Evolutionary conservation across 2,888 invertebrate species (phyloP).

Genomic region (Eupithecia vulgata): DNA sequence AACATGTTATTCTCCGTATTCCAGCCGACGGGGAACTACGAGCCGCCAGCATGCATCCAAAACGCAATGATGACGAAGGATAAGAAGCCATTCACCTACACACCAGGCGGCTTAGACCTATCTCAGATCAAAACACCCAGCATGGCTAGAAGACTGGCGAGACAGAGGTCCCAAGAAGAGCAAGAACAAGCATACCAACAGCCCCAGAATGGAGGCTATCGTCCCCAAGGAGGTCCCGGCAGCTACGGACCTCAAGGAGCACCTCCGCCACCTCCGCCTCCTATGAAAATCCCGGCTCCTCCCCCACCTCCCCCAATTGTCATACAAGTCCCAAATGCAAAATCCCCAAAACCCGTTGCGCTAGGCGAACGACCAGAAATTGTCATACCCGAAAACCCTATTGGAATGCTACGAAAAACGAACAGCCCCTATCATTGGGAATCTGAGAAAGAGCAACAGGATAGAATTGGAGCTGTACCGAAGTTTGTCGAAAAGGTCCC

Average conservation of each 20-base stretch:
- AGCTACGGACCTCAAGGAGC: conserved; percentile 50
- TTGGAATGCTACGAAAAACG: conserved; percentile 87
- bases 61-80: conserved; percentile 98
- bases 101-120: conserved; percentile 95
- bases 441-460: conserved; percentile 83
- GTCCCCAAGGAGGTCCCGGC: conserved; percentile 55
- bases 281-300: conserved; percentile 75
- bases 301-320: conserved; percentile 86
- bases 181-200: conserved; percentile 74
- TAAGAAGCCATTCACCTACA: conserved; percentile 98
- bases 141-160: conserved; percentile 91
- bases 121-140: conserved; percentile 95
- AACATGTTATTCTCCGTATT: conserved; percentile 51
- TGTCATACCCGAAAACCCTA: conserved; percentile 89
- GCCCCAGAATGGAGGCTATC: conserved; percentile 60
- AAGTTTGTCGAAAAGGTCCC: conserved; percentile 78
- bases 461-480: conserved; percentile 76
- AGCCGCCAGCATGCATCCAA: conserved; percentile 95
- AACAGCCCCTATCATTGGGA: conserved; percentile 87
- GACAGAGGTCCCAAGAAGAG: conserved; percentile 85
- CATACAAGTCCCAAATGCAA: conserved; percentile 75
- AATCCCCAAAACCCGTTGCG: conserved; percentile 81
- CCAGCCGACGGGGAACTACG: conserved; percentile 79
- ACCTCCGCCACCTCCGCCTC: conserved; percentile 75
- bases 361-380: conserved; percentile 88